Conservation (phyloP, 1,140 invertebrate species). For the Eriosoma lanigerum region DNA sequence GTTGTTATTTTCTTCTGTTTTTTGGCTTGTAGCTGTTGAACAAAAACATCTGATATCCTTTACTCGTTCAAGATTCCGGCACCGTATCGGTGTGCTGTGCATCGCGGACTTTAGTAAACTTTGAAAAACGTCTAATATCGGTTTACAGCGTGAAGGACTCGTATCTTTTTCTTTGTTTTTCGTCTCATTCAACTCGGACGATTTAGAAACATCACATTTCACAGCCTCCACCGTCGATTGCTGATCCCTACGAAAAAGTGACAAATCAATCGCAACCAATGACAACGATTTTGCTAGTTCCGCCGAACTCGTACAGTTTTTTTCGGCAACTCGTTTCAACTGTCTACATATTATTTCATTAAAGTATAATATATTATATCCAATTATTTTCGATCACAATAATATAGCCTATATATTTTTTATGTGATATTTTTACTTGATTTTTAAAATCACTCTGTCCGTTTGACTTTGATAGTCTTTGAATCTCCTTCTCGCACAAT, state of each 20-base stretch:
- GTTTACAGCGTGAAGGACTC: neutral
- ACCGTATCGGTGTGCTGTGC: neutral
- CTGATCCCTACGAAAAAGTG: neutral
- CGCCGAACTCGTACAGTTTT: neutral
- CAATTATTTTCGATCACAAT: too few relatives aligned
- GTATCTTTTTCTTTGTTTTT: too few relatives aligned
- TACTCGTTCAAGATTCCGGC: too few relatives aligned
- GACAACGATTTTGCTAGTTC: neutral
- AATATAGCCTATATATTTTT: too few relatives aligned
- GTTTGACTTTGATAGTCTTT: neutral
- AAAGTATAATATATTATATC: too few relatives aligned
- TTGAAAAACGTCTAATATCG: neutral
- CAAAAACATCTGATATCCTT: too few relatives aligned
- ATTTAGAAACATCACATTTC: too few relatives aligned
- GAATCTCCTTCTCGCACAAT: neutral
- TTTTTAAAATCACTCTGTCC: neutral
- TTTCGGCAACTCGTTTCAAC: neutral
- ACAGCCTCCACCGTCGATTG: neutral
- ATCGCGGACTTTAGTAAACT: neutral
- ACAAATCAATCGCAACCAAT: neutral
- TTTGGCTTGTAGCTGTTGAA: too few relatives aligned
- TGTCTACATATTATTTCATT: neutral
- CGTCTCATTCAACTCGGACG: too few relatives aligned
- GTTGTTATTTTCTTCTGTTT: too few relatives aligned
- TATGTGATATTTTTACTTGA: neutral